These are phyloP conservation scores for Apis cerana DNA, from an alignment of 1,140 invertebrate species.

Conservation along the genomic window DNA sequence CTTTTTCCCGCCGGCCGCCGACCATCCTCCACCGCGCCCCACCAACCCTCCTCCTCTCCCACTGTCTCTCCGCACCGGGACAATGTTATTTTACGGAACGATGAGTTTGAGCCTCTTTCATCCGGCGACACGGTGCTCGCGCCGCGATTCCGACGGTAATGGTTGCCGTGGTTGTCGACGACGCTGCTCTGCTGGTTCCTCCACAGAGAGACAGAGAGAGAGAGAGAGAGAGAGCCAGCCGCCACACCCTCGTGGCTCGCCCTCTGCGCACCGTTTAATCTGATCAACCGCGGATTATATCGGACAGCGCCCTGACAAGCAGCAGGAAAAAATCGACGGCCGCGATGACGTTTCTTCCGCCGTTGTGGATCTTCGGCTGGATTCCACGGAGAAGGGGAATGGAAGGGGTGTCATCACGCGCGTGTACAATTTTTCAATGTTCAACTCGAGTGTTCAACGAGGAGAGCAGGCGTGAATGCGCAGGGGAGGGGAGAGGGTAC, in stretches of 20 bases:
- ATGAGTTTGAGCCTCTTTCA: slow-evolving; percentile 81
- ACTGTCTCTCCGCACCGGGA: slow-evolving; percentile 68
- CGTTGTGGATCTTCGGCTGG: background rate
- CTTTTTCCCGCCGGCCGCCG: slow-evolving; percentile 16
- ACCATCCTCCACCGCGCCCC: slow-evolving; percentile 3
- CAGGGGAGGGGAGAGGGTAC: background rate
- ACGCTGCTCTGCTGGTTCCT: slow-evolving; percentile 46
- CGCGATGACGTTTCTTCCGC: slow-evolving; percentile 28
- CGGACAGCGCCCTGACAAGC: slow-evolving; percentile 64
- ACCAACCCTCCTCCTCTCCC: background rate
- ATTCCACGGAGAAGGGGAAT: background rate
- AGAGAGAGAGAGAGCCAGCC: slow-evolving; percentile 30
- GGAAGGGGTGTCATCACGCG: too few relatives aligned
- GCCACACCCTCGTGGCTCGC: slow-evolving; percentile 60
- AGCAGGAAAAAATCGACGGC: slow-evolving; percentile 52
- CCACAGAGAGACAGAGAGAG: too few relatives aligned
- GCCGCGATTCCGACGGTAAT: slow-evolving; percentile 52
- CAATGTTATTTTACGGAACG: slow-evolving; percentile 82
- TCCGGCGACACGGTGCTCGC: slow-evolving; percentile 72
- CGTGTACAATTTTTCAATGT: background rate
- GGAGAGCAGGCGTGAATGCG: too few relatives aligned
- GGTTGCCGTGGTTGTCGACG: slow-evolving; percentile 26
- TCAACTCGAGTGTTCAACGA: background rate
- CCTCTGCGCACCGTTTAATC: slow-evolving; percentile 78
- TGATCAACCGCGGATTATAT: slow-evolving; percentile 81